Evolutionary conservation across 2,113 vertebrate genomes (phyloP).

Genomic region (Dipodomys spectabilis): DNA sequence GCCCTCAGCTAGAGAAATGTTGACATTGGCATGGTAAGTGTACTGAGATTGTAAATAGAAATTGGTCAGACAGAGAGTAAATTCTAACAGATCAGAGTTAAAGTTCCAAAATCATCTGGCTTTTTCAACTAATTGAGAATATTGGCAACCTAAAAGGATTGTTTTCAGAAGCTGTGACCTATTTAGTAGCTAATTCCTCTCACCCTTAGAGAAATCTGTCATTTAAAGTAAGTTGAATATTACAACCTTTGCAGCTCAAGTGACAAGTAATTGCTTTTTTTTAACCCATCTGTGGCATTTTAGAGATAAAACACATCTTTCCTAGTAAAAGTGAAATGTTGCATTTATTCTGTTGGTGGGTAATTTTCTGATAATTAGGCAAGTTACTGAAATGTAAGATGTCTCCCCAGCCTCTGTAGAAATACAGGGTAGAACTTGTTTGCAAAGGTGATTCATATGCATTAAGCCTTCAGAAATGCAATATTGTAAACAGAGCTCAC

Average conservation of each 20-base stretch:
- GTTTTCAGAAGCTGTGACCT: conserved; percentile 74
- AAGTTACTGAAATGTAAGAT: conserved; percentile 86
- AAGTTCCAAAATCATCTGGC: not conserved
- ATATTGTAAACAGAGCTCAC: conserved; percentile 77
- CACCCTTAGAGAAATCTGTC: conserved; percentile 75
- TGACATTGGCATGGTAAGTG: not conserved
- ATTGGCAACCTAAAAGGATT: conserved; percentile 63
- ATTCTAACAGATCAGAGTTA: conserved; percentile 45
- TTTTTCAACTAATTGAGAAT: conserved; percentile 74
- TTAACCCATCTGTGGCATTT: conserved; percentile 70
- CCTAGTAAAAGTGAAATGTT: conserved; percentile 79
- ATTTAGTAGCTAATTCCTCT: conserved; percentile 76
- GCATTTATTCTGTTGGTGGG: conserved; percentile 85
- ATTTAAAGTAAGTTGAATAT: conserved; percentile 74
- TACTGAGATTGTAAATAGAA: conserved; percentile 41
- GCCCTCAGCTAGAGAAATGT: not conserved
- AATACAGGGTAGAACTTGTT: conserved; percentile 77
- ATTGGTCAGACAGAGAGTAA: conserved; percentile 53
- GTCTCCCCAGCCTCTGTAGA: conserved; percentile 82
- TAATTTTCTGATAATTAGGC: conserved; percentile 91
- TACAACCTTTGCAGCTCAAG: conserved; percentile 70
- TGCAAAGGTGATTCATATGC: conserved; percentile 85
- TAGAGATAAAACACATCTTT: conserved; percentile 71
- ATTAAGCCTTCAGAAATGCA: conserved; percentile 76
- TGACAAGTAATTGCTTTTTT: conserved; percentile 72